Conservation (phyloP, 2,888 invertebrate species). For the Sarcophaga rosellei region DNA sequence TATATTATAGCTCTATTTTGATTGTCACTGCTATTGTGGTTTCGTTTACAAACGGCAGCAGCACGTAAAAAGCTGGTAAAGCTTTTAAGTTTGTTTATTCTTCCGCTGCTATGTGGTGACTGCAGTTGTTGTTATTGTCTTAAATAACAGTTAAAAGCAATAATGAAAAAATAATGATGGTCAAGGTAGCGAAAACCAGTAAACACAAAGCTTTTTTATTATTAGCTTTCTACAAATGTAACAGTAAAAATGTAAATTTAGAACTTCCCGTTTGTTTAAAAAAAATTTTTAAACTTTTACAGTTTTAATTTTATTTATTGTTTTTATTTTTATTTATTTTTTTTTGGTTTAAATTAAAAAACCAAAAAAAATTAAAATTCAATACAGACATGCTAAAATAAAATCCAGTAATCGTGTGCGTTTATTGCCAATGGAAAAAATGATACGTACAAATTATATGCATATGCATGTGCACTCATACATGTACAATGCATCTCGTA, state of each 20-base stretch:
- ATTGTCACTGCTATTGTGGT: too few relatives aligned
- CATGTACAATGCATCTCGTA: too few relatives aligned
- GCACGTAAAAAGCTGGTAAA: neutral
- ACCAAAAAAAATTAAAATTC: conserved; percentile 16
- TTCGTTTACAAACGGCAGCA: too few relatives aligned
- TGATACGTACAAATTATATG: neutral
- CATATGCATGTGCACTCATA: neutral
- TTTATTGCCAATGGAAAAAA: neutral
- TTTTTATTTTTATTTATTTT: neutral
- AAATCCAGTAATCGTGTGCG: conserved; percentile 16
- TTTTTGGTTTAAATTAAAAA: conserved; percentile 8
- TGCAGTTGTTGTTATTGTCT: neutral
- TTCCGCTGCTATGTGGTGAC: neutral
- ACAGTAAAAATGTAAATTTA: conserved; percentile 47
- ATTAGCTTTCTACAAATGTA: conserved; percentile 13
- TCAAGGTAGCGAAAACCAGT: conserved; percentile 28
- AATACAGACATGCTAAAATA: neutral
- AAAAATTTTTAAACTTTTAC: too few relatives aligned
- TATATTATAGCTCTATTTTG: too few relatives aligned
- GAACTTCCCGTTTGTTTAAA: conserved; percentile 43
- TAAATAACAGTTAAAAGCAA: conserved; percentile 16
- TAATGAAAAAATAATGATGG: conserved; percentile 26
- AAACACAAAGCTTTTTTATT: conserved; percentile 40
- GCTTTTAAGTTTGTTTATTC: neutral
- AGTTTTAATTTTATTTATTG: neutral